Conservation (phyloP, 1,140 invertebrate species). For the Drosophila nigromelanica region DNA sequence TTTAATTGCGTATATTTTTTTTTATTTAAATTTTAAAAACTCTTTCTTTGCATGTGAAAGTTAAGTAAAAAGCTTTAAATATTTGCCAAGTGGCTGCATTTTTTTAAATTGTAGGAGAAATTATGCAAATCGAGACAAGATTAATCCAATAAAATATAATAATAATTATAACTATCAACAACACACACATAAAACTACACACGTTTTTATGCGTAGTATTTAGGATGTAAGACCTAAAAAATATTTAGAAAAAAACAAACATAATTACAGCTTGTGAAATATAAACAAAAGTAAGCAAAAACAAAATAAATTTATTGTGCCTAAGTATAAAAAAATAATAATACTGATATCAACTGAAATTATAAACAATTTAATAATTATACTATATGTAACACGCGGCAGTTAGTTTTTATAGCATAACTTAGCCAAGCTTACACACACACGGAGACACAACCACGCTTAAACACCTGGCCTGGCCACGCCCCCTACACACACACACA, state of each 20-base stretch:
- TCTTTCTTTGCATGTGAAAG: conserved; percentile 62
- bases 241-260: conserved; percentile 64
- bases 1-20: conserved; percentile 39
- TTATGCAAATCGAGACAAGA: conserved; percentile 56
- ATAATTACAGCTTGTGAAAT: conserved; percentile 42
- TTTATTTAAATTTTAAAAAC: conserved; percentile 41
- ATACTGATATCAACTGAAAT: conserved; percentile 38
- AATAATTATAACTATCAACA: conserved; percentile 22
- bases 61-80: conserved; percentile 79
- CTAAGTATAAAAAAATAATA: conserved; percentile 67
- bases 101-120: conserved; percentile 74
- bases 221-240: conserved; percentile 54
- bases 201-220: conserved; percentile 76
- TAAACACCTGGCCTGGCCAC: conserved; percentile 32
- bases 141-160: conserved; percentile 57
- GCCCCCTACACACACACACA: conserved; percentile 17
- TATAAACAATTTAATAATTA: conserved; percentile 55
- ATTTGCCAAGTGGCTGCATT: conserved; percentile 69
- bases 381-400: conserved; percentile 18
- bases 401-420: conserved; percentile 43
- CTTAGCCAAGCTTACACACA: conserved; percentile 64
- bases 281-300: conserved; percentile 47
- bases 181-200: conserved; percentile 38
- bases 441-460: conserved; percentile 18
- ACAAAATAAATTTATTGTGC: conserved; percentile 77